A percentile compares a stretch with the other conserved stretches of the same genome.
Evolutionary conservation across 1,140 invertebrate species (phyloP).

Genomic region (Prorops nasuta): DNA sequence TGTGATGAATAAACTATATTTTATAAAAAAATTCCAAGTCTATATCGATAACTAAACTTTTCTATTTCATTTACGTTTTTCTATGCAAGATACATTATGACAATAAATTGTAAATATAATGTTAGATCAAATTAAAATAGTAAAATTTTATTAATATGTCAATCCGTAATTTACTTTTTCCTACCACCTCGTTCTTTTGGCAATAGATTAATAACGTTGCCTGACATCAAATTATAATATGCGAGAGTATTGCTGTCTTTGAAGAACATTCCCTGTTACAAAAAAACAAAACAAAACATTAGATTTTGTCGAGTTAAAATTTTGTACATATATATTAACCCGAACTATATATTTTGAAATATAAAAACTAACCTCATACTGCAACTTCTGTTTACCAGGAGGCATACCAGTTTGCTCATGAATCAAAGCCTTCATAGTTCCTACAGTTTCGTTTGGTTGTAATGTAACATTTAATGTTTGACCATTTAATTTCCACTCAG

Average conservation of each 20-base stretch:
- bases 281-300: conserved; percentile 6
- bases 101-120: too few relatives aligned
- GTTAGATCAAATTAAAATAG: too few relatives aligned
- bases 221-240: conserved; percentile 90
- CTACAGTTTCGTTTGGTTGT: conserved; percentile 76
- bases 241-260: conserved; percentile 95
- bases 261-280: conserved; percentile 93
- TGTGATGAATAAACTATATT: too few relatives aligned
- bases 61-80: too few relatives aligned
- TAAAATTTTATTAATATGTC: too few relatives aligned
- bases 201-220: conserved; percentile 82
- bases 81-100: too few relatives aligned
- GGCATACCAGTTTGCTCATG: conserved; percentile 90
- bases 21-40: too few relatives aligned
- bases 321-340: neutral
- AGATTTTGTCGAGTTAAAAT: conserved; percentile 1
- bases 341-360: neutral
- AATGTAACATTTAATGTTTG: conserved; percentile 81
- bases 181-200: conserved; percentile 96
- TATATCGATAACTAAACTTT: too few relatives aligned
- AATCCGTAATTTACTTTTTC: conserved; percentile 89
- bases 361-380: conserved; percentile 71
- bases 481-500: conserved; percentile 96
- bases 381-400: conserved; percentile 96
- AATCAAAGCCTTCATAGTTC: conserved; percentile 85